Percentiles rank a stretch among this genome's conserved stretches.
phyloP scores from a whole-genome alignment of 2,888 invertebrate genomes.

The Acrocyrtus sp. region DNA sequence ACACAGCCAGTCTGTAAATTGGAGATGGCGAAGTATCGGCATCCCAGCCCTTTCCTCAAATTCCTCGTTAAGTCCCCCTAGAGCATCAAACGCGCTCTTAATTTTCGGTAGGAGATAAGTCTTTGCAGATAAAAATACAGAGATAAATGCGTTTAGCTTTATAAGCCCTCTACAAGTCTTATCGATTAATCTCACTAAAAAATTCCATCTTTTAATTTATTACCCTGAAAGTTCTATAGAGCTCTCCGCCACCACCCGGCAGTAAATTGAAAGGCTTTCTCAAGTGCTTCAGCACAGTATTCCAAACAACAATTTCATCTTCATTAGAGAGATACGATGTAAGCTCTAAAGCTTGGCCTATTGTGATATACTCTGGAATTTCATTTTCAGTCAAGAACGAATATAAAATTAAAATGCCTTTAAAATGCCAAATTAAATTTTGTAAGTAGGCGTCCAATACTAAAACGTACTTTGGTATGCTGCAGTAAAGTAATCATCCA shows the following conservation, averaged over 20 bases:
- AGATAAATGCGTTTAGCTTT: too few relatives aligned
- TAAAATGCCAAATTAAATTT: background rate
- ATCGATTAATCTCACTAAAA: background rate
- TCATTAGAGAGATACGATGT: constrained; percentile 42
- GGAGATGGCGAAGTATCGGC: constrained; percentile 48
- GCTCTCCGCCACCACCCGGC: background rate
- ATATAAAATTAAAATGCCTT: background rate
- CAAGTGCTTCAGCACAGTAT: constrained; percentile 50
- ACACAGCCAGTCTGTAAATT: constrained; percentile 57
- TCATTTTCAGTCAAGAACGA: too few relatives aligned
- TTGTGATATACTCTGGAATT: constrained; percentile 41
- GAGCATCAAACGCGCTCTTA: constrained; percentile 40
- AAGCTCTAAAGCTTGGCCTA: constrained; percentile 42
- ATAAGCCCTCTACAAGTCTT: background rate
- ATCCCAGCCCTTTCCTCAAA: constrained; percentile 37
- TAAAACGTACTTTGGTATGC: constrained; percentile 48
- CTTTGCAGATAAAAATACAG: constrained; percentile 26
- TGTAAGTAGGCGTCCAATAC: background rate
- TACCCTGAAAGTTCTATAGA: constrained; percentile 38
- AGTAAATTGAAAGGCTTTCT: constrained; percentile 21
- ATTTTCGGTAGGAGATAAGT: constrained; percentile 43
- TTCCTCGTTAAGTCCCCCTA: constrained; percentile 29
- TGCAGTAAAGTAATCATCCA: constrained; percentile 57
- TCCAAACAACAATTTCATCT: constrained; percentile 53
- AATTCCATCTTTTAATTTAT: too few relatives aligned